phyloP scores from a whole-genome alignment of 2,797 vertebrate species.

The Salarias fasciatus region DNA sequence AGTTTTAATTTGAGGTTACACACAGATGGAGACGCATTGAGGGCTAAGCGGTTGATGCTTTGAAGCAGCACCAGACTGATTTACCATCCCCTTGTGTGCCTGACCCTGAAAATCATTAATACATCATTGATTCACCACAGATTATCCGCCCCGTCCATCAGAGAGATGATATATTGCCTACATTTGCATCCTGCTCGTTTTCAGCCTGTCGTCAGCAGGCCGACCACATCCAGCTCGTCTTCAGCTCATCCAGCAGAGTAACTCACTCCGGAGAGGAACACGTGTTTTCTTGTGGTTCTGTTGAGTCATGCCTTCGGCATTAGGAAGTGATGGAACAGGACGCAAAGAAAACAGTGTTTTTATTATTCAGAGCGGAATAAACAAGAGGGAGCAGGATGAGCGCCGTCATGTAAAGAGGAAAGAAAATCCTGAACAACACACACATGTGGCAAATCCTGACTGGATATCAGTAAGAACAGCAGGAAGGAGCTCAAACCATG shows the following conservation, averaged over 20 bases:
- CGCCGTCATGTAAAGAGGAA: constrained; percentile 43
- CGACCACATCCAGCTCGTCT: constrained; percentile 11
- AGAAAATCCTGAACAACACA: constrained; percentile 4
- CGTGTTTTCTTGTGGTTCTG: constrained; percentile 42
- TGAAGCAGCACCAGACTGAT: background rate
- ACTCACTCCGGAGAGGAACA: constrained; percentile 1
- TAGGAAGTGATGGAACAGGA: constrained; percentile 28
- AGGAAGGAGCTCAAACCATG: background rate
- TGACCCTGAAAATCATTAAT: constrained; percentile 4
- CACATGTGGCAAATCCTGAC: constrained; percentile 14
- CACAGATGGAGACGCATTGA: background rate
- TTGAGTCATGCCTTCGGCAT: constrained; percentile 33
- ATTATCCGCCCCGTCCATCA: constrained; percentile 11
- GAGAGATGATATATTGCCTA: constrained; percentile 1
- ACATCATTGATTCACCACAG: constrained; percentile 25
- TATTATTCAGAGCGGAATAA: constrained; percentile 31
- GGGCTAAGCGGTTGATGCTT: too few relatives aligned
- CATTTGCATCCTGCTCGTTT: background rate
- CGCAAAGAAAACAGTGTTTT: constrained; percentile 30
- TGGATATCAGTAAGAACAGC: constrained; percentile 18
- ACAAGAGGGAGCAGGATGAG: constrained; percentile 27
- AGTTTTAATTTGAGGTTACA: background rate
- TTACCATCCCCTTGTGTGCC: background rate
- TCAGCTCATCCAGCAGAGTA: constrained; percentile 53
- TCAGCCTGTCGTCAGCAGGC: constrained; percentile 38